Evolutionary conservation across 1,140 invertebrate genomes (phyloP).

Genomic region (Limonius californicus): DNA sequence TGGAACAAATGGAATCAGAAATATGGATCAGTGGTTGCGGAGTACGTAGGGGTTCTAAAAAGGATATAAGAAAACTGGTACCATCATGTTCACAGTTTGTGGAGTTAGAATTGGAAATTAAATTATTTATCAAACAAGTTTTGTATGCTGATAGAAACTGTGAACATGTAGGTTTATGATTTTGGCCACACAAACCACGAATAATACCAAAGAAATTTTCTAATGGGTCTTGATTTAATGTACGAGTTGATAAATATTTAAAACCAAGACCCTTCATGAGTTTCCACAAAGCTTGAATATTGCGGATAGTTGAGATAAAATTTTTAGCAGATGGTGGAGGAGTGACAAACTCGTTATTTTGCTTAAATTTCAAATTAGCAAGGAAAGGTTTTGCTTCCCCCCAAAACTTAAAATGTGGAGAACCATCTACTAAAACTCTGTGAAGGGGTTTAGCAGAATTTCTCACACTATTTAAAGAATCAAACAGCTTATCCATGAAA

Average conservation of each 20-base stretch:
- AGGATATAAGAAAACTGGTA: not conserved
- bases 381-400: not conserved
- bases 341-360: not conserved
- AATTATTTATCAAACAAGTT: not conserved
- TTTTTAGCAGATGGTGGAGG: not conserved
- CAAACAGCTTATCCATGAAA: not conserved
- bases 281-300: not conserved
- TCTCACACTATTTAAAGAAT: not conserved
- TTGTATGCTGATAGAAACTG: not conserved
- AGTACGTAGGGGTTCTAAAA: not conserved
- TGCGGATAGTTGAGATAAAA: not conserved
- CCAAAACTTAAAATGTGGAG: not conserved
- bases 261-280: not conserved
- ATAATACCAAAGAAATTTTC: not conserved
- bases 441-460: not conserved
- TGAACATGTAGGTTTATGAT: not conserved
- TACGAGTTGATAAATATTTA: not conserved
- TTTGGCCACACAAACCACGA: not conserved
- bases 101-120: not conserved
- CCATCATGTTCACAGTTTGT: not conserved
- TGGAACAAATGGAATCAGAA: too few relatives aligned
- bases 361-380: not conserved
- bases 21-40: too few relatives aligned
- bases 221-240: not conserved
- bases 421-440: not conserved